Evolutionary conservation across 1,140 invertebrate species (phyloP).

Genomic region (Cephus cinctus): DNA sequence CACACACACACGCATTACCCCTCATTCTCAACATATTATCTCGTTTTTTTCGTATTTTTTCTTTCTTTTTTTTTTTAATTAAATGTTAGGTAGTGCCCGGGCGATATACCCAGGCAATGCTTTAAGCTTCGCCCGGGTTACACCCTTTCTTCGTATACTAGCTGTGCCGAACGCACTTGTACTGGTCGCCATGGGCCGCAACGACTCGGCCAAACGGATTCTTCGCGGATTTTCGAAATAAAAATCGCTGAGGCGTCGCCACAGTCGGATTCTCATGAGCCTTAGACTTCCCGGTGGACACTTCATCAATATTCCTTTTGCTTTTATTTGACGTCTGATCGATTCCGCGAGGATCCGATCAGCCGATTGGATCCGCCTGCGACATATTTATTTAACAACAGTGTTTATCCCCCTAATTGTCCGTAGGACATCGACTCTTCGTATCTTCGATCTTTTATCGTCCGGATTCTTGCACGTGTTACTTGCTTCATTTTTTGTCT

Average conservation of each 20-base stretch:
- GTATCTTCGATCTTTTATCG: constrained; percentile 30
- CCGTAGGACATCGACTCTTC: no score
- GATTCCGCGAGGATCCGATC: no score
- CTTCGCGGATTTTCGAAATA: background rate
- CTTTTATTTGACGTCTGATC: no score
- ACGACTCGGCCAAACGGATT: constrained; percentile 36
- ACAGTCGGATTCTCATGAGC: no score
- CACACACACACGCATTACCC: background rate
- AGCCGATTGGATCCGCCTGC: constrained; percentile 36
- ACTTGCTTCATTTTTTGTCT: constrained; percentile 27
- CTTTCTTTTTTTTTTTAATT: constrained; percentile 40
- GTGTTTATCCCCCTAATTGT: constrained; percentile 48
- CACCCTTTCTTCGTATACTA: constrained; percentile 54
- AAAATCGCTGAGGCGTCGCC: constrained; percentile 6
- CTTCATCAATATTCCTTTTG: no score
- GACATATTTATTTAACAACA: constrained; percentile 54
- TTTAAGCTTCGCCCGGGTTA: constrained; percentile 36
- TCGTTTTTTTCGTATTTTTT: no score
- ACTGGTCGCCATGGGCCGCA: constrained; percentile 50
- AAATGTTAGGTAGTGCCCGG: constrained; percentile 51
- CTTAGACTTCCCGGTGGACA: no score
- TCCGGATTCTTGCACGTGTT: constrained; percentile 22
- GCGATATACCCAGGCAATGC: constrained; percentile 33
- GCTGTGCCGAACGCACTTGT: constrained; percentile 58
- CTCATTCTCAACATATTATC: no score